Conservation (phyloP, 2,888 invertebrate species). For the Unio pictorum region DNA sequence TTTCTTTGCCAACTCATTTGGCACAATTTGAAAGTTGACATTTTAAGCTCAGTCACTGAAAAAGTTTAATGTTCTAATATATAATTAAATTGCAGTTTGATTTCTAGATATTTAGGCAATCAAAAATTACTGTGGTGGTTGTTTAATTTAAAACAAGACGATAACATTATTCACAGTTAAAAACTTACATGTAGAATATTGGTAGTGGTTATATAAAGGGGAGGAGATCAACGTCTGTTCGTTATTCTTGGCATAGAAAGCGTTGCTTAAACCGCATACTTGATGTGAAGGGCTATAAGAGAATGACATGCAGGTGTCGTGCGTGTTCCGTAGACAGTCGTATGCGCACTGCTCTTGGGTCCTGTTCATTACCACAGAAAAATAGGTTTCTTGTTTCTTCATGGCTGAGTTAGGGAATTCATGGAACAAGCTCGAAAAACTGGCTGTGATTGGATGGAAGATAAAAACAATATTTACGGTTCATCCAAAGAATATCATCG, state of each 20-base stretch:
- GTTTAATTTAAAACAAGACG: too few relatives aligned
- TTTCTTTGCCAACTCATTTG: too few relatives aligned
- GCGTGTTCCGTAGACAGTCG: slow-evolving; percentile 31
- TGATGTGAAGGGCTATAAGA: slow-evolving; percentile 26
- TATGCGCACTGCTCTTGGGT: slow-evolving; percentile 38
- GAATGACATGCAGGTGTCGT: slow-evolving; percentile 41
- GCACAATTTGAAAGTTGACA: too few relatives aligned
- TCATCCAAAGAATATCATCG: too few relatives aligned
- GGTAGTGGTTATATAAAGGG: slow-evolving; percentile 34
- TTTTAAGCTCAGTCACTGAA: too few relatives aligned
- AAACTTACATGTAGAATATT: slow-evolving; percentile 37
- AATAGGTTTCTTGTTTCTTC: slow-evolving; percentile 28
- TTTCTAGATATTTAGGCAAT: not conserved
- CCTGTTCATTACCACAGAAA: slow-evolving; percentile 28
- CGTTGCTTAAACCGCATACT: slow-evolving; percentile 39
- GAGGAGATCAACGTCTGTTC: slow-evolving; percentile 21
- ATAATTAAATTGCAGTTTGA: not conserved
- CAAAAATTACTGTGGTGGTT: too few relatives aligned
- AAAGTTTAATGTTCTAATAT: not conserved
- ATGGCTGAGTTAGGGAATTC: slow-evolving; percentile 23
- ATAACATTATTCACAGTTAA: not conserved
- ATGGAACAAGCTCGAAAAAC: slow-evolving; percentile 33
- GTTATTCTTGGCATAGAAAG: slow-evolving; percentile 21
- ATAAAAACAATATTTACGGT: too few relatives aligned
- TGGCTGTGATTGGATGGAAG: slow-evolving; percentile 11